Evolutionary conservation across 2,888 invertebrate genomes (phyloP).

Genomic region (Trachelus troglodyta): DNA sequence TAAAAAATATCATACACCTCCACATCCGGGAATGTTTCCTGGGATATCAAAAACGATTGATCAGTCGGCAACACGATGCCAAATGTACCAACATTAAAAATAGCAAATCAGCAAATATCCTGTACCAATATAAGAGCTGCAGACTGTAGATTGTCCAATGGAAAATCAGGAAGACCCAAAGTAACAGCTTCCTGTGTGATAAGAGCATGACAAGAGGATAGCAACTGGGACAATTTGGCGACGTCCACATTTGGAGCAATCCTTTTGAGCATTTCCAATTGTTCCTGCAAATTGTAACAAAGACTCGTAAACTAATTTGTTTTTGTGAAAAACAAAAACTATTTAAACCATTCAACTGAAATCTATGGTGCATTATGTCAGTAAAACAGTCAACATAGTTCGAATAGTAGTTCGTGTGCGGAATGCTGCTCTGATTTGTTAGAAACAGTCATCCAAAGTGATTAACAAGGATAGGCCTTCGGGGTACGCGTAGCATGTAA

Average conservation of each 20-base stretch:
- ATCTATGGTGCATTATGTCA: background rate
- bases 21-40: slow-evolving; percentile 79
- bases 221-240: slow-evolving; percentile 67
- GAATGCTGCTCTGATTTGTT: slow-evolving; percentile 44
- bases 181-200: slow-evolving; percentile 78
- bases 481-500: slow-evolving; percentile 27
- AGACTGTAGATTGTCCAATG: slow-evolving; percentile 80
- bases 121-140: slow-evolving; percentile 78
- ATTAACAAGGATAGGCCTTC: slow-evolving; percentile 50
- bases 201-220: slow-evolving; percentile 80
- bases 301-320: background rate
- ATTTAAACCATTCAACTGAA: background rate
- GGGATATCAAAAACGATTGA: slow-evolving; percentile 44
- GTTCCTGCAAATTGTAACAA: slow-evolving; percentile 68
- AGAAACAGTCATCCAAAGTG: slow-evolving; percentile 46
- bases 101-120: slow-evolving; percentile 17
- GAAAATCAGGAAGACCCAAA: slow-evolving; percentile 89
- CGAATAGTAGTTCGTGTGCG: slow-evolving; percentile 26
- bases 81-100: background rate
- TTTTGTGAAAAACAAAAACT: too few species aligned
- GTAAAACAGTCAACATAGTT: background rate
- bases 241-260: slow-evolving; percentile 69
- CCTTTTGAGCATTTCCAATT: slow-evolving; percentile 67
- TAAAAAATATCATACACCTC: slow-evolving; percentile 78
- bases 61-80: background rate